Conservation (phyloP, 2,888 invertebrate species). For the Galerucella calmariensis region DNA sequence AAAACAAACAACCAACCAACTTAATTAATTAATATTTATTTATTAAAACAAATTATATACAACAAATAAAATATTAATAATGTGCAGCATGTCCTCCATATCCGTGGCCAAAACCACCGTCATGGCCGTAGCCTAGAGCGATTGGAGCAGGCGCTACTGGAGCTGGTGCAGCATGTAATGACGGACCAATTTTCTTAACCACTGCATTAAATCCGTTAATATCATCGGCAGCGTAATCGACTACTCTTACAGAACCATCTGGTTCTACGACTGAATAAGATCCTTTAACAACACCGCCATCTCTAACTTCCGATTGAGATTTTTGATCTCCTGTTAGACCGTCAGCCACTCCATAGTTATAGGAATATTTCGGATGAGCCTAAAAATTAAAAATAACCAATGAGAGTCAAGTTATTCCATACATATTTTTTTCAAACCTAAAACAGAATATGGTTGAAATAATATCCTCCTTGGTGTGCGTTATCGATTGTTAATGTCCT, state of each 20-base stretch:
- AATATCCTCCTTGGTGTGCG: too few species aligned
- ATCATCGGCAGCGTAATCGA: constrained; percentile 68
- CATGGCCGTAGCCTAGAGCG: constrained; percentile 33
- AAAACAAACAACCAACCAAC: background rate
- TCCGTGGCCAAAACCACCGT: constrained; percentile 28
- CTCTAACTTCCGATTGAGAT: constrained; percentile 59
- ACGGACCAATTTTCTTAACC: constrained; percentile 61
- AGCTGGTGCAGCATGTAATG: constrained; percentile 56
- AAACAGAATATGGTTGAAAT: too few species aligned
- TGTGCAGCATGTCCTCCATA: constrained; percentile 40
- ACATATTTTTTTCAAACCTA: too few species aligned
- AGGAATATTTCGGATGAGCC: constrained; percentile 61
- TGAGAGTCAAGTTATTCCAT: too few species aligned
- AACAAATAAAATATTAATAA: constrained; percentile 5
- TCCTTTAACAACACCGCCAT: constrained; percentile 64
- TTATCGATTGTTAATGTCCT: too few species aligned
- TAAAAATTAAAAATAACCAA: constrained; percentile 36
- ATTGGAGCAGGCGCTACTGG: constrained; percentile 35
- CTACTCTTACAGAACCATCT: constrained; percentile 68
- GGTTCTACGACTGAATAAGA: constrained; percentile 67
- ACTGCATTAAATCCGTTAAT: constrained; percentile 60
- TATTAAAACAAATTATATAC: background rate
- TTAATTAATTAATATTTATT: background rate
- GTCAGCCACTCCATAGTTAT: constrained; percentile 62
- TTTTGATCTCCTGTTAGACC: constrained; percentile 61